Base-by-base conservation (phyloP, 2,797 vertebrate species). In the Cirrhinus molitorella region DNA sequence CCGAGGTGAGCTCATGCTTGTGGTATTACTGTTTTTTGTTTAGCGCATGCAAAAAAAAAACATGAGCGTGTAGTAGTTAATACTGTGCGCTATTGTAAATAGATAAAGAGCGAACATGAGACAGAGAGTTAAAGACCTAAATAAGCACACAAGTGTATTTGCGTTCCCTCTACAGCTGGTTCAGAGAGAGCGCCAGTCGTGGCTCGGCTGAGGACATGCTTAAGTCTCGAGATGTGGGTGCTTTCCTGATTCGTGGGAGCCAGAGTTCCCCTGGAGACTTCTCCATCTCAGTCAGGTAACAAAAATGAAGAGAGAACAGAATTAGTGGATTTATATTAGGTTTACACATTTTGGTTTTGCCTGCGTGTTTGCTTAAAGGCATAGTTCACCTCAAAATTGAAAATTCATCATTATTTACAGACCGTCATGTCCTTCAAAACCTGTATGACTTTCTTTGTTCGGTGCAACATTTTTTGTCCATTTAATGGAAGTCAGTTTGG, bases 231-330 rank as follows among this genome's bases (percentile, higher is more conserved):
- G 92, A 92, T 70, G 86, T 96, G 5, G 96, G 96, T 31, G 92
- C 90, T 85, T 97, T 97, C 92, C 88, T 97, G 1, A 96, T 97
- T 81, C 94, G 96, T 51, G 95, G 94, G 81, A 97, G 96, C 87
- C 96, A 97, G 92, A 97, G 94, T 81, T 95, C 96, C 51, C 95
- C 95, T 0, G 96, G 96, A 82, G 96, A 96, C 75, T 97, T 97
- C 90, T 97, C 96, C 89, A 96, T 97, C 89, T 97, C 96, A 0
- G 96, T 97, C 92, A 96, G 94, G 95, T 96, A 79, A 66, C 55
- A 66, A 74, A 34, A 63, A 11, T 6, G 9, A 31, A 14, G 25
- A 63, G 14, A 63, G 28, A 19, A 19, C 17, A 17, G 47, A 49
- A 67, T 31, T 3, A 31, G 45, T 19, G 21, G 3, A 74, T 55